These are phyloP conservation scores for Cheilosia pagana DNA, from an alignment of 2,888 invertebrate species.

Conservation along the genomic window DNA sequence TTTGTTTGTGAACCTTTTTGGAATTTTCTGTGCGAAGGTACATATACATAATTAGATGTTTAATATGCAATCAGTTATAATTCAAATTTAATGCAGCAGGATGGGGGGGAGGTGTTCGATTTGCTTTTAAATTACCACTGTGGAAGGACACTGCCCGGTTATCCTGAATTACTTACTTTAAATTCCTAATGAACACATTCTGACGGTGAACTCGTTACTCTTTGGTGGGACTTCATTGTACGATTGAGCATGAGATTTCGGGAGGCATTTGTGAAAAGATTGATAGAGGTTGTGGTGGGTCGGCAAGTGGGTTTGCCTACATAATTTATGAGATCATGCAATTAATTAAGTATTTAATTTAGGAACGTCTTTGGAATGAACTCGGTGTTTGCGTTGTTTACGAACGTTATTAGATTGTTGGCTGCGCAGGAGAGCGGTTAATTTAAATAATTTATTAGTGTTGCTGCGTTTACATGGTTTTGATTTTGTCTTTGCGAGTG, in stretches of 20 bases:
- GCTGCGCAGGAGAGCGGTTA: constrained; percentile 27
- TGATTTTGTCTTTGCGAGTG: too few relatives aligned
- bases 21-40: constrained; percentile 38
- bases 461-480: neutral
- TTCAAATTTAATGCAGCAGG: constrained; percentile 40
- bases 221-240: constrained; percentile 8
- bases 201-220: neutral
- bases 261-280: constrained; percentile 64
- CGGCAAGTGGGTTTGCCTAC: constrained; percentile 26
- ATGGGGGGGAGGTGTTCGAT: constrained; percentile 32
- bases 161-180: constrained; percentile 29
- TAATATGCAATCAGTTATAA: constrained; percentile 63
- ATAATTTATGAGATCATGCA: constrained; percentile 64
- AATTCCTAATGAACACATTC: constrained; percentile 58
- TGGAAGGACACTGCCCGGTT: constrained; percentile 24
- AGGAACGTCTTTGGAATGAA: constrained; percentile 53
- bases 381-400: neutral
- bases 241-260: constrained; percentile 48
- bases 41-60: constrained; percentile 49
- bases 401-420: constrained; percentile 37
- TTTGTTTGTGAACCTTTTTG: constrained; percentile 30
- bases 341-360: constrained; percentile 73
- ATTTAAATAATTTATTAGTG: constrained; percentile 68
- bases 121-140: constrained; percentile 40
- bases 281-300: constrained; percentile 55